These are phyloP conservation scores for Spisula subtruncata DNA, from an alignment of 2,888 invertebrate genomes.

Conservation along the genomic window DNA sequence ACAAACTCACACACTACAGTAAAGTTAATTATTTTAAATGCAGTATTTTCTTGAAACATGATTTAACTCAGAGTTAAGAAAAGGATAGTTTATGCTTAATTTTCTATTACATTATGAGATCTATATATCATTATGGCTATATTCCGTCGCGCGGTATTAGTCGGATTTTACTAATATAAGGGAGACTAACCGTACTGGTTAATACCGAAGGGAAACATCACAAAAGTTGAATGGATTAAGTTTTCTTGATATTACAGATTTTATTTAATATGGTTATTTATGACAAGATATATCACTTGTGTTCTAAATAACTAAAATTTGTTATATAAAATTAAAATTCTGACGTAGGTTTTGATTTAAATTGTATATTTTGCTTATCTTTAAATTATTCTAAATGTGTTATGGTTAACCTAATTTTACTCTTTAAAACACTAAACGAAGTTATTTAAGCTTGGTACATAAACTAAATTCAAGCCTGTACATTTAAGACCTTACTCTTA, in stretches of 20 bases:
- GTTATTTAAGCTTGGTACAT: neutral
- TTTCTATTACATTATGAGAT: too few species aligned
- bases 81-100: too few species aligned
- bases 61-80: too few species aligned
- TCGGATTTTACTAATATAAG: too few species aligned
- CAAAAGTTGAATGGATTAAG: neutral
- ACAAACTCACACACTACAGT: too few species aligned
- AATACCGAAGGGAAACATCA: neutral
- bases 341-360: neutral
- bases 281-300: neutral
- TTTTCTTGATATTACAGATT: neutral
- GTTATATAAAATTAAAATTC: neutral
- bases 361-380: neutral
- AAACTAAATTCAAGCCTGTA: neutral
- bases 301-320: neutral
- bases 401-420: neutral
- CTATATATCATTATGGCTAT: too few species aligned
- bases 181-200: too few species aligned
- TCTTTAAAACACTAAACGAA: neutral
- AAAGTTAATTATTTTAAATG: too few species aligned
- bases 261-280: neutral
- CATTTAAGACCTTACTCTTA: conserved; percentile 79
- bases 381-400: neutral
- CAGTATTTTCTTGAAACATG: too few species aligned
- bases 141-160: too few species aligned